Conservation (phyloP, 2,888 invertebrate species). For the Ophion costatus region DNA sequence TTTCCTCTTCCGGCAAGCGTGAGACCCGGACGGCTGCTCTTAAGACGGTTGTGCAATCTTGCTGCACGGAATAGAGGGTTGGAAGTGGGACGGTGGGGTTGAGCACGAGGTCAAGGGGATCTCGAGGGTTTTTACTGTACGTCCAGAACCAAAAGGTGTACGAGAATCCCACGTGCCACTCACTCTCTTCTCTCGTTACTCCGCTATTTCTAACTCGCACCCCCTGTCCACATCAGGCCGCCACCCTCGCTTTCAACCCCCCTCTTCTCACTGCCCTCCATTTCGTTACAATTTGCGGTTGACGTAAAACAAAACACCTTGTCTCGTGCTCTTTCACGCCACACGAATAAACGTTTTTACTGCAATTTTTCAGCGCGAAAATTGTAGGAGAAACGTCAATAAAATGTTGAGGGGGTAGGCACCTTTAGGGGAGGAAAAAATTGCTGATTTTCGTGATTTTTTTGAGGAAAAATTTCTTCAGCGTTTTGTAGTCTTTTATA, state of each 20-base stretch:
- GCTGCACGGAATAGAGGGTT: conserved; percentile 1
- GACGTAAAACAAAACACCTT: conserved; percentile 10
- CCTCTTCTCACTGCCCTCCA: not conserved
- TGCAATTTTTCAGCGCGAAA: too few relatives aligned
- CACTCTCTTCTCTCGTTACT: conserved; percentile 23
- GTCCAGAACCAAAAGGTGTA: conserved; percentile 36
- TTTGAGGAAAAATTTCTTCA: too few relatives aligned
- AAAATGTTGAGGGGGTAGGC: too few relatives aligned
- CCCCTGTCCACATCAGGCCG: not conserved
- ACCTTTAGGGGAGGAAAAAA: too few relatives aligned
- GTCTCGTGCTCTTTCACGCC: not conserved
- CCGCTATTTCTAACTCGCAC: conserved; percentile 36
- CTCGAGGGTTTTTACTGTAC: conserved; percentile 64
- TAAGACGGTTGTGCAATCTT: conserved; percentile 62
- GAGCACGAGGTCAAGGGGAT: conserved; percentile 68
- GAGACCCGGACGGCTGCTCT: conserved; percentile 63
- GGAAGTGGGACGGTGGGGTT: not conserved
- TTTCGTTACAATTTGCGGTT: not conserved
- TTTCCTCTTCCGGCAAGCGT: conserved; percentile 64
- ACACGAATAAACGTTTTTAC: too few relatives aligned
- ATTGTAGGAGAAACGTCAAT: too few relatives aligned
- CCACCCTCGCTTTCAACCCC: too few relatives aligned
- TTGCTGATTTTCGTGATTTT: too few relatives aligned
- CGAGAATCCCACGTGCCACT: conserved; percentile 28
- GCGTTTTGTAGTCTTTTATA: too few relatives aligned